phyloP scores from a whole-genome alignment of 2,113 vertebrate species.

The Psammodynastes pulverulentus region DNA sequence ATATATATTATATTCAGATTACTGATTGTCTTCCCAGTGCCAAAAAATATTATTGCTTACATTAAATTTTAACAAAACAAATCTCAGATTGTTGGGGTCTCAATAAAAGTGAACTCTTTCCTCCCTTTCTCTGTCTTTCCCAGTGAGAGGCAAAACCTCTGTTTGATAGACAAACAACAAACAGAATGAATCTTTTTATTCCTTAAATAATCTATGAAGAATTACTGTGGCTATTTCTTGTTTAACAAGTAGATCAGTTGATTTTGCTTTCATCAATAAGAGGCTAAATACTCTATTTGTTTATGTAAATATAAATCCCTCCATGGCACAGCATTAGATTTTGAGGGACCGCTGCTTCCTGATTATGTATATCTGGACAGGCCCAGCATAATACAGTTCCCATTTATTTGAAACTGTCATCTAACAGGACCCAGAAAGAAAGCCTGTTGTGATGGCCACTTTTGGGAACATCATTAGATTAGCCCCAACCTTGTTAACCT shows the following conservation, averaged over 20 bases:
- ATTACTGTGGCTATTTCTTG: not conserved
- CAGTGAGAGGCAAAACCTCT: not conserved
- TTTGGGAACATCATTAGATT: not conserved
- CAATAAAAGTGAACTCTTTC: not conserved
- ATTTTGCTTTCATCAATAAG: not conserved
- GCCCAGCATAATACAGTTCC: not conserved
- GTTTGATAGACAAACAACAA: not conserved
- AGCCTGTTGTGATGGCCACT: not conserved
- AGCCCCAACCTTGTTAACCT: not conserved
- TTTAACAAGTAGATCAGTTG: not conserved
- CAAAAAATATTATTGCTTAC: not conserved
- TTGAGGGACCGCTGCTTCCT: not conserved
- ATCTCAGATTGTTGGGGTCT: not conserved
- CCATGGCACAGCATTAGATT: not conserved
- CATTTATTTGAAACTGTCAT: not conserved
- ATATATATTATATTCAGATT: not conserved
- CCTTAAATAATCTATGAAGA: not conserved
- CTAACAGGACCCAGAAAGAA: not conserved
- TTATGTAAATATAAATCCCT: not conserved
- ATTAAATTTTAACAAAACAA: not conserved
- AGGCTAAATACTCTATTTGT: not conserved
- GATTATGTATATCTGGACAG: not conserved
- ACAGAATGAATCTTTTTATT: not conserved
- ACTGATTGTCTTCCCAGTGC: not conserved
- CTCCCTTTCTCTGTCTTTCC: not conserved